These are phyloP conservation scores for Diadumene lineata DNA, from an alignment of 92 coral and sea anemone species.

Conservation along the genomic window DNA sequence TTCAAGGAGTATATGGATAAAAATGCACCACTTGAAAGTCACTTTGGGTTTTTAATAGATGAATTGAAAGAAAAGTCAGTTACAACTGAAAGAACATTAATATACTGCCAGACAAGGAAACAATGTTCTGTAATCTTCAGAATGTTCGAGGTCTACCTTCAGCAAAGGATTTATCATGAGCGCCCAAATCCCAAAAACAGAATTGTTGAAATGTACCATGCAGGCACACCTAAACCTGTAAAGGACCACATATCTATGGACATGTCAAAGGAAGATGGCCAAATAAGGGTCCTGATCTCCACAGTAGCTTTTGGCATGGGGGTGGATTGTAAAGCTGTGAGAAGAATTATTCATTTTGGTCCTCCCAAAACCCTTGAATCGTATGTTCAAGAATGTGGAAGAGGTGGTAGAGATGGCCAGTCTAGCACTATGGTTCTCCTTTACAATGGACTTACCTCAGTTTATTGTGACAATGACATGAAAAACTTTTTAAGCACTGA, in stretches of 20 bases:
- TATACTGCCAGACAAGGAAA: no score
- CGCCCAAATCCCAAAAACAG: no score
- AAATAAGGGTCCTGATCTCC: conserved; percentile 29
- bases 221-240: no score
- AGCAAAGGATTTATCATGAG: no score
- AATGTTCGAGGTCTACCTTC: no score
- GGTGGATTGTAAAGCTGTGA: conserved; percentile 41
- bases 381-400: conserved; percentile 48
- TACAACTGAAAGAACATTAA: no score
- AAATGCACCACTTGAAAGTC: no score
- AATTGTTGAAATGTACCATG: no score
- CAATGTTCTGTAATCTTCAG: no score
- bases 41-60: no score
- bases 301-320: conserved; percentile 62
- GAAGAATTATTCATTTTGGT: conserved; percentile 39
- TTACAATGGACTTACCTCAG: conserved; percentile 15
- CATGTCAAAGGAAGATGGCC: conserved; percentile 32
- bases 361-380: conserved; percentile 38
- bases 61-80: no score
- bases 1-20: no score
- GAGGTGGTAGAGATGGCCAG: conserved; percentile 41
- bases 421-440: conserved; percentile 30
- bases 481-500: conserved; percentile 1
- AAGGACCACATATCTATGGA: conserved; percentile 35
- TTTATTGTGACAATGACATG: conserved; percentile 18